Evolutionary conservation across 2,888 invertebrate genomes (phyloP).

Genomic region (Chrysolina oricalcia): DNA sequence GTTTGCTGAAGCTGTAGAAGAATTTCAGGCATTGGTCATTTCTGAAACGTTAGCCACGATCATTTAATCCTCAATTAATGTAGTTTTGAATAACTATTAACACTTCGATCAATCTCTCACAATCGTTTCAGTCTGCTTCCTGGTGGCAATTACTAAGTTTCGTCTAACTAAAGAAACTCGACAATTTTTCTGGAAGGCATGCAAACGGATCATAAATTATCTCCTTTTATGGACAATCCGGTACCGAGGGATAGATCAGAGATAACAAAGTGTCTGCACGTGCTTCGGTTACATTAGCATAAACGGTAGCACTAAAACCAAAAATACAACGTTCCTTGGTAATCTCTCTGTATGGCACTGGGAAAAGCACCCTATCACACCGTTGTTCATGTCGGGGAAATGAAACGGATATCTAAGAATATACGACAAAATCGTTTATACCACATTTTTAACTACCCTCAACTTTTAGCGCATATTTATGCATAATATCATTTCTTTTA

Average conservation of each 20-base stretch:
- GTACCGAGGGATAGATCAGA: conserved; percentile 57
- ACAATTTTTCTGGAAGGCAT: conserved; percentile 1
- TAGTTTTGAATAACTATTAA: not conserved
- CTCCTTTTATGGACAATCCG: conserved; percentile 46
- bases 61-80: too few species aligned
- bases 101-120: not conserved
- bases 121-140: not conserved
- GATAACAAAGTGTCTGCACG: conserved; percentile 59
- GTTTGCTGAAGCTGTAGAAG: too few species aligned
- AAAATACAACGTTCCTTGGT: conserved; percentile 60
- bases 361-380: conserved; percentile 14
- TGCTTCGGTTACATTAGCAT: conserved; percentile 59
- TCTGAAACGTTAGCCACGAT: too few species aligned
- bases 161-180: not conserved
- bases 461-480: too few species aligned
- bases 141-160: not conserved
- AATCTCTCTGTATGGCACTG: conserved; percentile 62
- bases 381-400: not conserved
- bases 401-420: not conserved
- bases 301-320: conserved; percentile 60
- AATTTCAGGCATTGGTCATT: too few species aligned
- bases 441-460: too few species aligned
- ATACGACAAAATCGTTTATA: too few species aligned
- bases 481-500: too few species aligned
- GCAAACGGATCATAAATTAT: conserved; percentile 15